Base-by-base conservation (phyloP, 2,888 invertebrate genomes). In the Actias luna region DNA sequence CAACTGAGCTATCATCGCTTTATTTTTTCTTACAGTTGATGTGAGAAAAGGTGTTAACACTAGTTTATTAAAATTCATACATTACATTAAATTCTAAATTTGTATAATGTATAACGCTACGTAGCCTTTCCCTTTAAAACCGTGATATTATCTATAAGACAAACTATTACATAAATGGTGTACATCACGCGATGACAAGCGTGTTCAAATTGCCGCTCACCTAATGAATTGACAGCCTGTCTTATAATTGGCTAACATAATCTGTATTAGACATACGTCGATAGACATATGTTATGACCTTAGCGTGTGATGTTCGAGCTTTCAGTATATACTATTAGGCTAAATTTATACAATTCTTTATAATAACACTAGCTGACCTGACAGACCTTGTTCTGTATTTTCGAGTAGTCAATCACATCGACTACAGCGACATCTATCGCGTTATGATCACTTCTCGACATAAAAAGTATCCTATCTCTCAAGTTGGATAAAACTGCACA, bases 201-300 rank as follows among this genome's bases (percentile, higher is more conserved):
- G 61, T 42, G 31, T 29, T 58, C 31, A 58, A 42, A 46, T 58
- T 29, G 42, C 39, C 61, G 61, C 39, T 25, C 39, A 27, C 1
- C 39, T 57, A 61, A 42, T 58, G 55, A 46, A 58, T 58, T 62
- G 77, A 69, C 76, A 74, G 76, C 71, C 71, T 70, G 72, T 71
- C 76, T 69, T 65, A 69, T 64, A 65, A 70, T 71, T 69, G 68
- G 70, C 69, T 63, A 69, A 68, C 66, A 65, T 71, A 76, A 75
- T 76, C 29, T 29, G 29, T 55, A 55, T 29, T 14, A 29, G 55
- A 55, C 55, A 25, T 50, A 55, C 55, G 7, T 55, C 5, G 25
- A 52, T 25, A 14, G 27, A n/a, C n/a, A n/a, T n/a, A n/a, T n/a
- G n/a, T 14, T 55, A n/a, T n/a, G 29, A 29, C 27, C 29, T 29